Conservation (phyloP, 1,140 invertebrate species). For the Temnothorax nylanderi region DNA sequence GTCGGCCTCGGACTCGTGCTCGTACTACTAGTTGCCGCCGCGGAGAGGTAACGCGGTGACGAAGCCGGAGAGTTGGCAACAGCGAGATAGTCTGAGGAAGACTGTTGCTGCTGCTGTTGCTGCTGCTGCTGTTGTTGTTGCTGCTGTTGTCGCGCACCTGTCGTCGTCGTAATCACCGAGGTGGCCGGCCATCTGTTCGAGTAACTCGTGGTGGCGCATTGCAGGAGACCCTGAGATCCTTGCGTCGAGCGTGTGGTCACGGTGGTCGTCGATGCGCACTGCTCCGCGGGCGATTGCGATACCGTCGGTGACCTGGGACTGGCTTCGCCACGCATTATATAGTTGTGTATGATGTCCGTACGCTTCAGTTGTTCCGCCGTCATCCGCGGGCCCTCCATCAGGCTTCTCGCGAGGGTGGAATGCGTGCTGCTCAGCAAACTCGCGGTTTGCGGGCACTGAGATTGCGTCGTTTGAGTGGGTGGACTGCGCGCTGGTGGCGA, state of each 20-base stretch:
- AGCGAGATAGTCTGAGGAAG: conserved; percentile 79
- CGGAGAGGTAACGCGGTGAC: conserved; percentile 81
- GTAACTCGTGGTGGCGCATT: conserved; percentile 81
- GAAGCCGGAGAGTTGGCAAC: conserved; percentile 80
- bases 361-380: conserved; percentile 95
- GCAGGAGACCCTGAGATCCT: conserved; percentile 79
- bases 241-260: conserved; percentile 78
- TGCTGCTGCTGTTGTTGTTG: conserved; percentile 76
- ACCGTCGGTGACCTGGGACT: conserved; percentile 86
- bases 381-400: conserved; percentile 95
- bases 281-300: conserved; percentile 84
- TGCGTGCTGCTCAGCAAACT: conserved; percentile 92
- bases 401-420: conserved; percentile 93
- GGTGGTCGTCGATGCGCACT: conserved; percentile 84
- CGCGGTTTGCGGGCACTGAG: conserved; percentile 80
- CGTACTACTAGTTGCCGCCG: conserved; percentile 81
- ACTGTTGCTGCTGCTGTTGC: conserved; percentile 77
- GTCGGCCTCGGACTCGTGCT: conserved; percentile 82
- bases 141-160: conserved; percentile 80
- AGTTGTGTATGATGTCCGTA: conserved; percentile 95
- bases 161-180: conserved; percentile 84
- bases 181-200: conserved; percentile 83
- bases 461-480: conserved; percentile 81
- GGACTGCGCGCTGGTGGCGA: conserved; percentile 78
- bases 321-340: conserved; percentile 92